These are phyloP conservation scores for Poecile atricapillus DNA, from an alignment of 2,113 vertebrate genomes.

Conservation along the genomic window DNA sequence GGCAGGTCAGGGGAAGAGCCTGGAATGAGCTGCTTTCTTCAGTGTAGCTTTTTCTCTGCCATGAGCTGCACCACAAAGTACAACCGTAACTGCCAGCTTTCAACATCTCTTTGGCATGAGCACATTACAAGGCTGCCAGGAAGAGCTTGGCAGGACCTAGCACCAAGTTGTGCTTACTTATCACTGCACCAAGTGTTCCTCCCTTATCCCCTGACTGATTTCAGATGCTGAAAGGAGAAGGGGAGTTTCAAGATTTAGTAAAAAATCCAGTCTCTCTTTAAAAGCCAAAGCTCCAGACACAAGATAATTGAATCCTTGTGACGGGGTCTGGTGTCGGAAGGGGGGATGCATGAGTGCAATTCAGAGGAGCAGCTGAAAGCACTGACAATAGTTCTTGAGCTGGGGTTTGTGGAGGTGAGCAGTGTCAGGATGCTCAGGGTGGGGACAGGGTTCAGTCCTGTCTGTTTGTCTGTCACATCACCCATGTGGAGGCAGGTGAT, in stretches of 20 bases:
- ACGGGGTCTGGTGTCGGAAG: not conserved
- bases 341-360: not conserved
- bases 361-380: not conserved
- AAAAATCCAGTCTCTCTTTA: not conserved
- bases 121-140: not conserved
- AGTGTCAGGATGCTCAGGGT: not conserved
- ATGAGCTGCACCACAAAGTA: not conserved
- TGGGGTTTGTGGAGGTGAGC: not conserved
- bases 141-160: not conserved
- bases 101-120: not conserved
- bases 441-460: not conserved
- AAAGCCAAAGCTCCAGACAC: not conserved
- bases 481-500: fast-evolving
- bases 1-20: not conserved
- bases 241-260: not conserved
- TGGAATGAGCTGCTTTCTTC: not conserved
- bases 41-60: not conserved
- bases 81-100: not conserved
- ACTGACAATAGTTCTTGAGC: not conserved
- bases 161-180: not conserved
- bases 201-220: not conserved
- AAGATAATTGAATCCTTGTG: not conserved
- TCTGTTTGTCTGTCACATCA: not conserved
- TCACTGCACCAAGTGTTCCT: not conserved
- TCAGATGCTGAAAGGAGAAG: not conserved